Percentiles rank a stretch among this genome's conserved stretches.
phyloP scores from a whole-genome alignment of 2,113 vertebrate genomes.

The Bos taurus region ARS-UCD2.0 NC_037333.1:38806001-38806500 shows the following conservation, averaged over 20 bases:
- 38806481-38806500: slow-evolving; percentile 39
- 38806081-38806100: not conserved
- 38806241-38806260: not conserved
- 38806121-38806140: not conserved
- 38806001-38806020: not conserved
- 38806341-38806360: not conserved
- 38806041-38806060: not conserved
- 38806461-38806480: slow-evolving; percentile 1
- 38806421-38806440: not conserved
- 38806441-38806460: not conserved
- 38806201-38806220: not conserved
- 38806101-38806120: not conserved
- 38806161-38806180: not conserved
- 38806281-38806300: not conserved
- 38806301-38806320: not conserved
- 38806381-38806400: not conserved
- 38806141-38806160: not conserved
- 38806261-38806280: not conserved
- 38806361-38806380: fast-evolving
- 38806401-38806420: not conserved
- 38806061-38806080: not conserved
- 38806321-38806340: not conserved
- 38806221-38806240: not conserved
- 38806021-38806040: not conserved
- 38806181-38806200: not conserved